Conservation (phyloP, 2,113 vertebrate genomes). For the Apaloderma vittatum region DNA sequence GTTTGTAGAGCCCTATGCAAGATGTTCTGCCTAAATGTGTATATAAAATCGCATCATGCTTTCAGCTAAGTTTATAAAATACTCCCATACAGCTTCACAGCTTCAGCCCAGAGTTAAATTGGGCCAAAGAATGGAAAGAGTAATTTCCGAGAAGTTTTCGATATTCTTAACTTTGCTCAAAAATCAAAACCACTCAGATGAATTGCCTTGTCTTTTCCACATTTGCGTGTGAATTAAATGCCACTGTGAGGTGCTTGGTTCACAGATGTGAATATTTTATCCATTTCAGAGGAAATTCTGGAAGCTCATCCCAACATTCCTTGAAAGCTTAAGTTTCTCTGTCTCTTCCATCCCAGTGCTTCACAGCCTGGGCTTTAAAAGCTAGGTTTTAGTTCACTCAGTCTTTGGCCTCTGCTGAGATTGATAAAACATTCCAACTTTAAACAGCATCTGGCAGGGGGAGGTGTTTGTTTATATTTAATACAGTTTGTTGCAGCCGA, state of each 20-base stretch:
- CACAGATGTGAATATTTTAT: not conserved
- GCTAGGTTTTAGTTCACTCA: not conserved
- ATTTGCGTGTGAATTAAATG: not conserved
- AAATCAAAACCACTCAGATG: not conserved
- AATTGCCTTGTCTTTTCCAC: not conserved
- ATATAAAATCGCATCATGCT: not conserved
- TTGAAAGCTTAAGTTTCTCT: not conserved
- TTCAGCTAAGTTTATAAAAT: constrained; percentile 4
- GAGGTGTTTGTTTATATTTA: not conserved
- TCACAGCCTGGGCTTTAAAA: not conserved
- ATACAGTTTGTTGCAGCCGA: not conserved
- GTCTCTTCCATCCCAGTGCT: not conserved
- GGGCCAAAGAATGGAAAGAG: not conserved
- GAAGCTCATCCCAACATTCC: not conserved
- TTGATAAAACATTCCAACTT: not conserved
- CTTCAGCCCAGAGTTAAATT: not conserved
- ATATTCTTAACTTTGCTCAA: not conserved
- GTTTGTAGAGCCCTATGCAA: not conserved
- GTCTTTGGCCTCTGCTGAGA: not conserved
- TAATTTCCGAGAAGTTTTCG: not conserved
- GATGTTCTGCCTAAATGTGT: not conserved
- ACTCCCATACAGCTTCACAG: not conserved
- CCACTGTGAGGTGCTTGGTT: not conserved
- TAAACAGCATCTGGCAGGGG: not conserved
- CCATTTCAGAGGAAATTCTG: not conserved